Evolutionary conservation across 2,797 vertebrate genomes (phyloP), one percentile per base, ranked within the genome.

Genomic region (Myotis pilosus): DNA sequence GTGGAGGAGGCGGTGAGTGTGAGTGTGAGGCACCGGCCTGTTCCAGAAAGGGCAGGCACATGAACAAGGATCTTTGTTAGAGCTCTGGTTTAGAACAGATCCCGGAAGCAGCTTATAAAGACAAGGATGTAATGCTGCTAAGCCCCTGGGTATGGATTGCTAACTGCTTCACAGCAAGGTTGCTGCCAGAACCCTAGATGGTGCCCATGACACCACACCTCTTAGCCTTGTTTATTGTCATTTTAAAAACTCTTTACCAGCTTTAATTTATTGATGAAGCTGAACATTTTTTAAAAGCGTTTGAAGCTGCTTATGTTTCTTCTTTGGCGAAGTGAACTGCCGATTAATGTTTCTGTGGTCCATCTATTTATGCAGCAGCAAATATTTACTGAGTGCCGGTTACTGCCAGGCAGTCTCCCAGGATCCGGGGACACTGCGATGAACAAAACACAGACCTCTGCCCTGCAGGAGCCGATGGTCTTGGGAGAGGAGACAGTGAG

Each of bases 311-410:
- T 82, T 10, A 3, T 2, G 8, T 62, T 53, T 25, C 38, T 68
- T 53, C 79, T 71, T 66, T 62, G 28, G 57, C 8, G 3, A 89
- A 41, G 76, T 10, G 3, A 55, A 13, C 36, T 62, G 15, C 51
- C 78, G 28, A 6, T 30, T 36, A 22, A 25, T 81, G 71, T 72
- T 74, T 79, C 13, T 68, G 28, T 8, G 62, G 44, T 41, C 74
- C 22, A 4, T 25, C 75, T 81, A 74, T 78, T 80, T 76, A 78
- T 3, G 55, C 5, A 82, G 62, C 8, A 79, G 49, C 93, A 87
- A 91, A 76, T 89, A 81, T 75, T 76, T 60, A 16, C 68, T 8
- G 4, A 47, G 51, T 25, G 22, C 30, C 44, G 60, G 11, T 28
- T 55, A 33, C 5, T n/a, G 2, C 8, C 7, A 4, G 53, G 53